Evolutionary conservation across 2,797 vertebrate genomes (phyloP), one percentile per base, ranked within the genome.

Genomic region (Moxostoma hubbsi): DNA sequence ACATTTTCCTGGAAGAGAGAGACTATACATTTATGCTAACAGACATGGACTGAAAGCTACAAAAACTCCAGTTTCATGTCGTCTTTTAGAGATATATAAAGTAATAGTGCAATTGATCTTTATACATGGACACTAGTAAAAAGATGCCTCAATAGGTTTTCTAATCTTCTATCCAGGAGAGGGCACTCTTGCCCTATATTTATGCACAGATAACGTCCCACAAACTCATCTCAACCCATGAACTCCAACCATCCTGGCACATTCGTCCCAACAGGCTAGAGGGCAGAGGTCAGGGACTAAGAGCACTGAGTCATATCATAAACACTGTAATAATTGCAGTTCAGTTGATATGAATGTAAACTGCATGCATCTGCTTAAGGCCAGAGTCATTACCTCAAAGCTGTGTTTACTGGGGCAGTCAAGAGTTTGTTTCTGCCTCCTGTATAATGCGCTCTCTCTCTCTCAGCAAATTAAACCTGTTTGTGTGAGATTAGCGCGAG

Each of bases 381-480:
- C 36, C 57, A 11, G 11, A 70, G 68, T 70, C 53, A 4, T 57
- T 53, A 57, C 68, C 68, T 46, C 53, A 18, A 11, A 71, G 53
- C 36, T 57, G 53, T n/a, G 16, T 36, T 36, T 36, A 36, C 4
- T 36, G 36, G 3, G 36, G 16, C 68, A 71, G 67, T 46, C 47
- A 59, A 46, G 9, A 2, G 49, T 53, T 70, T 70, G 66, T 70
- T 78, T 70, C 6, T 10, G 73, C 63, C 51, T 50, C 45, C 18
- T 55, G 70, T 36, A 72, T 36, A 36, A 36, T 36, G 36, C 36
- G 11, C 5, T 16, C 36, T 47, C 68, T 71, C 65, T 51, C 9
- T 63, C 75, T 71, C 53, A 75, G 72, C 64, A 81, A 75, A 75
- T 81, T 75, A 81, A 81, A 74, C 55, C 45, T 8, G 24, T 8